These are phyloP conservation scores for Zosterops borbonicus DNA, from an alignment of 2,113 vertebrate genomes.

Conservation along the genomic window DNA sequence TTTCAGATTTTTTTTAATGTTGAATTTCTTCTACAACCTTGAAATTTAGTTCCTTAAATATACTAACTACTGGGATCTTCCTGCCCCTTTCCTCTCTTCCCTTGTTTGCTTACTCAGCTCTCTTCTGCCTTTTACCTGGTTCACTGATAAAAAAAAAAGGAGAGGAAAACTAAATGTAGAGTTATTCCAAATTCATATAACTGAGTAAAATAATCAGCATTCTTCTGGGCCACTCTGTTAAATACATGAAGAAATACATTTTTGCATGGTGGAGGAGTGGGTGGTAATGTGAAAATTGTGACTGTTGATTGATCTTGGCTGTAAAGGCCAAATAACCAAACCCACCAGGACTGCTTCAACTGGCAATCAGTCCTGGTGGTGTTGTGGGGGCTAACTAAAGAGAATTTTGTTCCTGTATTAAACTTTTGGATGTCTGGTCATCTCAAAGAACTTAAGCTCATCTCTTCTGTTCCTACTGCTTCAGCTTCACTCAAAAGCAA, in stretches of 20 bases:
- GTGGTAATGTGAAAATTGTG: not conserved
- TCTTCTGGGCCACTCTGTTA: not conserved
- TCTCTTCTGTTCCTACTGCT: slow-evolving; percentile 45
- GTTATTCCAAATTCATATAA: not conserved
- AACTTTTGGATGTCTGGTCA: slow-evolving; percentile 17
- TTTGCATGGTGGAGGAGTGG: not conserved
- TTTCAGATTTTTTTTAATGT: not conserved
- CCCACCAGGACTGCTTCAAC: not conserved
- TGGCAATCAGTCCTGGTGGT: not conserved
- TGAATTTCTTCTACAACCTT: not conserved
- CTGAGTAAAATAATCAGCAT: not conserved
- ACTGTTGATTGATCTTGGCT: not conserved
- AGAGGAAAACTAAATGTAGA: not conserved
- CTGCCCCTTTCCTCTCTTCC: not conserved
- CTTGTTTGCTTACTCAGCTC: not conserved
- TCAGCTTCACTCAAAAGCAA: slow-evolving; percentile 37
- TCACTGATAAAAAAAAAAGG: not conserved
- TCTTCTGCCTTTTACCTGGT: not conserved
- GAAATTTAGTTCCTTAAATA: slow-evolving; percentile 10
- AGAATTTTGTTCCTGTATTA: slow-evolving; percentile 6
- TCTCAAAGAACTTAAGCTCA: slow-evolving; percentile 11
- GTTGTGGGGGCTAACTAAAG: not conserved
- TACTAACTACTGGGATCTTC: not conserved
- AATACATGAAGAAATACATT: not conserved
- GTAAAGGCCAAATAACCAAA: not conserved